Conservation (phyloP, 2,888 invertebrate species). For the Celastrina argiolus region DNA sequence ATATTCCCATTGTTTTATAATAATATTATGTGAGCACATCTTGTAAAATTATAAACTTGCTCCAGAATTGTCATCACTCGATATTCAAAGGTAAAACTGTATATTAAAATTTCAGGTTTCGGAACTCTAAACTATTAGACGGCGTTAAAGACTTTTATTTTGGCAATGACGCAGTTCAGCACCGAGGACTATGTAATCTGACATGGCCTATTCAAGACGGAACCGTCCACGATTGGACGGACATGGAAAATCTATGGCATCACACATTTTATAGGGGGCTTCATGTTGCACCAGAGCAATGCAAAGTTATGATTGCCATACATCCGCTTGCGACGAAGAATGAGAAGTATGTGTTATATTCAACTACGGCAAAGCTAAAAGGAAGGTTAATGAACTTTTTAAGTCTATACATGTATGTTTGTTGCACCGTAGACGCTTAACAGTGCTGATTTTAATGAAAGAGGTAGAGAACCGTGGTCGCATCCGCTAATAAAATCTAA, state of each 20-base stretch:
- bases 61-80: no score
- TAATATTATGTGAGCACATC: no score
- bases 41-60: no score
- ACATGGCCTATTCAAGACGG: constrained; percentile 89
- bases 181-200: constrained; percentile 67
- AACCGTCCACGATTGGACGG: constrained; percentile 89
- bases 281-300: constrained; percentile 88
- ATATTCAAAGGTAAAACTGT: no score
- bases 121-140: constrained; percentile 42
- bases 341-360: constrained; percentile 78
- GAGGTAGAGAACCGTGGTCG: no score
- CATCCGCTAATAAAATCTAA: no score
- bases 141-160: constrained; percentile 70
- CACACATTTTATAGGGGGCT: constrained; percentile 90
- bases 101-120: constrained; percentile 26
- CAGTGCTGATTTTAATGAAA: no score
- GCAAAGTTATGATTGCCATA: constrained; percentile 86
- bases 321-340: constrained; percentile 89
- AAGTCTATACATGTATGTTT: no score
- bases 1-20: no score
- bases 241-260: constrained; percentile 94
- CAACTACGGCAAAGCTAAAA: no score
- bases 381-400: no score
- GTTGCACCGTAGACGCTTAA: no score
- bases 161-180: constrained; percentile 79